Conservation (phyloP, 2,113 vertebrate genomes). For the Mastomys natalensis region DNA sequence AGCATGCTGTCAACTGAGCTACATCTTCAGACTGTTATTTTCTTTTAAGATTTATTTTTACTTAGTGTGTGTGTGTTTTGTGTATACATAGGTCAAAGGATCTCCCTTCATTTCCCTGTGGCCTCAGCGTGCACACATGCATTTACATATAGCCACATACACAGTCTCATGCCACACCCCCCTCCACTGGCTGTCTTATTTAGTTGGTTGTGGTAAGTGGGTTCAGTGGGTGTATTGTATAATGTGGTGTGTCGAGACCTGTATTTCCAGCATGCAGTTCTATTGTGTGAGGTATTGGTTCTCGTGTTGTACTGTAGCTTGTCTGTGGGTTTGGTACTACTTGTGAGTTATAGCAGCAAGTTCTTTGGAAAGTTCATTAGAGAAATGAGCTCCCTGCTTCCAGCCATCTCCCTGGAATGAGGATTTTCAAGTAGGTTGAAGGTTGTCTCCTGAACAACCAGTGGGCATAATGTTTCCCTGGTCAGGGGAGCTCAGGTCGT, state of each 20-base stretch:
- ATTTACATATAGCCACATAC: background rate
- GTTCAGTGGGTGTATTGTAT: background rate
- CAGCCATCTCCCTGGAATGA: background rate
- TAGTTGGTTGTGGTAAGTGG: background rate
- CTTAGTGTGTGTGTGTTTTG: background rate
- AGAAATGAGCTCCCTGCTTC: background rate
- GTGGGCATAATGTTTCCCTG: background rate
- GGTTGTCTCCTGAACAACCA: background rate
- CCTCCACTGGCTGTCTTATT: background rate
- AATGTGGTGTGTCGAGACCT: background rate
- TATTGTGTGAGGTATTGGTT: background rate
- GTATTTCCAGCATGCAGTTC: background rate
- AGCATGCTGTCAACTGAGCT: background rate
- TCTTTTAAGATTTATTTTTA: background rate
- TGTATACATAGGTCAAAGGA: no score
- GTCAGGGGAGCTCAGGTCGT: background rate
- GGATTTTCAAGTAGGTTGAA: background rate
- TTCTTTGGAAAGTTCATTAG: background rate
- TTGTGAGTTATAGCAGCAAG: background rate
- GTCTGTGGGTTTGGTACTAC: background rate
- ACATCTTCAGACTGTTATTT: background rate
- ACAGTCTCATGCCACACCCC: background rate
- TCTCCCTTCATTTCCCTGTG: background rate
- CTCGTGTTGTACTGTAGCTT: background rate
- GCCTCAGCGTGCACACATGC: background rate